These are phyloP conservation scores for Pelmatolapia mariae DNA, from an alignment of 2,113 vertebrate species.

Conservation along the genomic window DNA sequence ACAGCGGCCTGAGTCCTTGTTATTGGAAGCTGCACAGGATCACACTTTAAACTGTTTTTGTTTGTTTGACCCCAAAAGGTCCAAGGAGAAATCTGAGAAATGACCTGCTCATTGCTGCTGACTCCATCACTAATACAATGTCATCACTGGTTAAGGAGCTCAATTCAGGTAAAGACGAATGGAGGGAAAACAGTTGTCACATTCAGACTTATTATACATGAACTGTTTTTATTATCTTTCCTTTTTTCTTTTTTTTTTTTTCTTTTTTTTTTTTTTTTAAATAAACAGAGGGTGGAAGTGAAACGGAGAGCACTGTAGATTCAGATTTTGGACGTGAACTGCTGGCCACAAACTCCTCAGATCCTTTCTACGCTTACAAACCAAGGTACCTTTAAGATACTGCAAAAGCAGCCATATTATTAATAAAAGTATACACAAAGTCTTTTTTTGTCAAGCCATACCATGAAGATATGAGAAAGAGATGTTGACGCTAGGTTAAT, in stretches of 20 bases:
- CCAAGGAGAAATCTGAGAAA: constrained; percentile 94
- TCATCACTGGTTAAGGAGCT: constrained; percentile 96
- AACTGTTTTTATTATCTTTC: not conserved
- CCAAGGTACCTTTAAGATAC: constrained; percentile 66
- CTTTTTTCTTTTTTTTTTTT: fast-evolving
- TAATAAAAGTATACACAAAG: not conserved
- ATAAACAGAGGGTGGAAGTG: constrained; percentile 83
- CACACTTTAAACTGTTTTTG: not conserved
- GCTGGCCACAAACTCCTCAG: constrained; percentile 80
- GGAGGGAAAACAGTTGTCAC: not conserved
- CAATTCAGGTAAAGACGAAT: constrained; percentile 84
- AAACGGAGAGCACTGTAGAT: constrained; percentile 86
- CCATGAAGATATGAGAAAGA: not conserved
- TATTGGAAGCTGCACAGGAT: not conserved
- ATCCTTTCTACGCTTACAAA: constrained; percentile 84
- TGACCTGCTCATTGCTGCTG: constrained; percentile 93
- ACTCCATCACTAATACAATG: constrained; percentile 99
- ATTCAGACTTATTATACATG: not conserved
- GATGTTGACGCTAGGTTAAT: not conserved
- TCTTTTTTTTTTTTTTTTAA: too few relatives aligned
- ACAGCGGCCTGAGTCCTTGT: not conserved
- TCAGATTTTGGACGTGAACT: constrained; percentile 85
- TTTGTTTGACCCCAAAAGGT: constrained; percentile 68
- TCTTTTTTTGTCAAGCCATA: not conserved
- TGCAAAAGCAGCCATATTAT: not conserved